Evolutionary conservation across 30 jellyfish, hydroid and myxozoan genomes (phyloP).

Genomic region (Rhopilema esculentum): DNA sequence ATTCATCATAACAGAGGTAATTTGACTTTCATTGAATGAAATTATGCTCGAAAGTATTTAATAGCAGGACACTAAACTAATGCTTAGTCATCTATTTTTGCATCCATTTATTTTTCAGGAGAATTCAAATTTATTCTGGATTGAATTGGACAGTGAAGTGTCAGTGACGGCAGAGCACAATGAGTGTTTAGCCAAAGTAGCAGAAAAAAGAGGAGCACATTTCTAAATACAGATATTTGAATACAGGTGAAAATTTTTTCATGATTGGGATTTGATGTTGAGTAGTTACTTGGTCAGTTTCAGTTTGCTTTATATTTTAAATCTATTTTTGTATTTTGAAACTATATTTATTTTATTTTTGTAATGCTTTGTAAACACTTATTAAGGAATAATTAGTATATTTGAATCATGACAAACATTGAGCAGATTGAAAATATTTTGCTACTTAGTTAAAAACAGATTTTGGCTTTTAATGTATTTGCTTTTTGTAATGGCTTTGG

Average conservation of each 20-base stretch:
- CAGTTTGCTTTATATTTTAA: background rate
- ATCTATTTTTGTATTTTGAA: background rate
- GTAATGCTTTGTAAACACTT: background rate
- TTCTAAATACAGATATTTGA: background rate
- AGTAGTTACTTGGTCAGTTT: background rate
- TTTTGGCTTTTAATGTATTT: too few relatives aligned
- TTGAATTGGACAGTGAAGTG: conserved; percentile 42
- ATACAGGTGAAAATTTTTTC: too few relatives aligned
- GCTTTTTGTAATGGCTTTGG: too few relatives aligned
- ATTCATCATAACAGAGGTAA: too few relatives aligned
- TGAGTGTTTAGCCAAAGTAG: conserved; percentile 24
- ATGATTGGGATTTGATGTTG: background rate
- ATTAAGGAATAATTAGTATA: background rate
- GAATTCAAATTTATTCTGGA: conserved; percentile 27
- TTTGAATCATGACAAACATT: too few relatives aligned
- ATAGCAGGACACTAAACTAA: too few relatives aligned
- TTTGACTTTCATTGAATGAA: too few relatives aligned
- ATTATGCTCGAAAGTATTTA: too few relatives aligned
- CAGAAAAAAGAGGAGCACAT: conserved; percentile 42
- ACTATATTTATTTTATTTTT: too few relatives aligned
- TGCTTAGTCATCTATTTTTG: background rate
- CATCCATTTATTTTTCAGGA: conserved; percentile 3
- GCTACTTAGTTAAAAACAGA: too few relatives aligned
- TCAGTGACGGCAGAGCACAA: background rate
- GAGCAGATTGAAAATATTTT: too few relatives aligned